Conservation (phyloP, 2,797 vertebrate species). For the Periophthalmus magnuspinnatus region DNA sequence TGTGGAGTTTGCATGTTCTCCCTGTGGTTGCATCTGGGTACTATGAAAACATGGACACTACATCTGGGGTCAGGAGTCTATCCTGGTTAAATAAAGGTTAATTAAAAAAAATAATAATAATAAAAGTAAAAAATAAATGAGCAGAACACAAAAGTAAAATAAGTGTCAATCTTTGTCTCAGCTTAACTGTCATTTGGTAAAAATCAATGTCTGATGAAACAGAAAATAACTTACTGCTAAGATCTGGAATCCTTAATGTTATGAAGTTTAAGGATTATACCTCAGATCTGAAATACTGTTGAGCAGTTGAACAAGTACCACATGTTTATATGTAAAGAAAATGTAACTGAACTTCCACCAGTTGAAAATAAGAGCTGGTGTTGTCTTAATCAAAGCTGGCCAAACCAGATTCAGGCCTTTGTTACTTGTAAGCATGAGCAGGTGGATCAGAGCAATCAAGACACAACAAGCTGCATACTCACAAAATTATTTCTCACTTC, state of each 20-base stretch:
- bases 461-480: slow-evolving; percentile 56
- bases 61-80: too few species aligned
- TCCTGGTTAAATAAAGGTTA: too few species aligned
- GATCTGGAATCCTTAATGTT: background rate
- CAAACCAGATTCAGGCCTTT: slow-evolving; percentile 68
- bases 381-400: slow-evolving; percentile 65
- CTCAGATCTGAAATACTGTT: slow-evolving; percentile 15
- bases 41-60: too few species aligned
- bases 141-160: too few species aligned
- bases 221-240: background rate
- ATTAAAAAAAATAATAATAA: too few species aligned
- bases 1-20: background rate
- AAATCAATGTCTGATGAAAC: too few species aligned
- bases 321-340: background rate
- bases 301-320: background rate
- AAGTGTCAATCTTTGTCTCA: too few species aligned
- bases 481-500: slow-evolving; percentile 55
- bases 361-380: slow-evolving; percentile 66
- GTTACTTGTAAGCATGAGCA: slow-evolving; percentile 51
- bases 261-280: background rate
- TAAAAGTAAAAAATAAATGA: too few species aligned
- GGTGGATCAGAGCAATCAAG: slow-evolving; percentile 58
- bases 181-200: too few species aligned
- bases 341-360: slow-evolving; percentile 53
- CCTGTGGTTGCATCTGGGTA: background rate